Percentiles rank a stretch among this genome's conserved stretches.
Evolutionary conservation across 2,888 invertebrate species (phyloP).

Genomic region (Rhaphigaster nebulosa): DNA sequence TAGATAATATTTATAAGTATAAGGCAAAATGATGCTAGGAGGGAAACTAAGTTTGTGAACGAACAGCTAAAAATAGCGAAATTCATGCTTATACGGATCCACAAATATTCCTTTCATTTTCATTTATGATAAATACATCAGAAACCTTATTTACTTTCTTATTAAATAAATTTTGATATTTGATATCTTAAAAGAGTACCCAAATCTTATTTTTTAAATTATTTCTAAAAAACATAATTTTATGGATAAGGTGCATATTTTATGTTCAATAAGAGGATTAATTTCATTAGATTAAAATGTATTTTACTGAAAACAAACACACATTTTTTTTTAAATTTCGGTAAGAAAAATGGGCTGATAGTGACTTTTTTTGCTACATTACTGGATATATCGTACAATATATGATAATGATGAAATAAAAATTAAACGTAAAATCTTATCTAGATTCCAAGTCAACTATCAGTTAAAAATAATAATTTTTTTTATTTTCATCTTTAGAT

Average conservation of each 20-base stretch:
- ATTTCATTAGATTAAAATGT: too few relatives aligned
- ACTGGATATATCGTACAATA: neutral
- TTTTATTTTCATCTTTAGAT: too few relatives aligned
- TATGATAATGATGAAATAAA: too few relatives aligned
- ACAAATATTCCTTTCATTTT: neutral
- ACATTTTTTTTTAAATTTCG: too few relatives aligned
- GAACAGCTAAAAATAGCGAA: constrained; percentile 11
- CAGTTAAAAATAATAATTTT: neutral
- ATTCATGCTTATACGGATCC: neutral
- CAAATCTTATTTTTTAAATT: too few relatives aligned
- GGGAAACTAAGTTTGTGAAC: neutral
- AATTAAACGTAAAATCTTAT: neutral
- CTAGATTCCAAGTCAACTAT: neutral
- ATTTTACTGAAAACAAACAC: too few relatives aligned
- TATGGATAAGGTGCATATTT: too few relatives aligned
- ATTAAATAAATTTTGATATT: too few relatives aligned
- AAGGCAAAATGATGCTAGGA: neutral
- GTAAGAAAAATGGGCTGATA: neutral
- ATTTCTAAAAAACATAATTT: too few relatives aligned
- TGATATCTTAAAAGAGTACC: too few relatives aligned
- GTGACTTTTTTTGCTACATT: neutral
- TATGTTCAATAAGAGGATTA: too few relatives aligned
- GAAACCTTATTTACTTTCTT: too few relatives aligned
- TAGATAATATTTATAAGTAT: neutral
- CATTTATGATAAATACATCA: neutral